Evolutionary conservation across 2,797 vertebrate species (phyloP).

Genomic region (Sebastolobus alascanus): DNA sequence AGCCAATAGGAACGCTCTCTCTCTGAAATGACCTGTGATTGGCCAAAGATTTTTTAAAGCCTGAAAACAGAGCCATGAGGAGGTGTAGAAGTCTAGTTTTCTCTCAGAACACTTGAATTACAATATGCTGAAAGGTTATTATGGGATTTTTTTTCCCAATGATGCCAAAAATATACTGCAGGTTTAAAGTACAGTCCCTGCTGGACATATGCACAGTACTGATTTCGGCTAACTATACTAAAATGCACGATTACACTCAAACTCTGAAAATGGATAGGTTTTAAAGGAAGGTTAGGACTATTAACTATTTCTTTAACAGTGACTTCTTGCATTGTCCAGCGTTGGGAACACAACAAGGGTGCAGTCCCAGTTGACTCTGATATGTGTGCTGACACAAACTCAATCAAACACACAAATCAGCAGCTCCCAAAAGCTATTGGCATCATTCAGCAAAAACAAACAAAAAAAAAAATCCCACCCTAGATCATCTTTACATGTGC

Average conservation of each 20-base stretch:
- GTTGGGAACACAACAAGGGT: background rate
- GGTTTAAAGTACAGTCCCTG: background rate
- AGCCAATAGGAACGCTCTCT: too few species aligned
- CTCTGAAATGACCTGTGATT: too few species aligned
- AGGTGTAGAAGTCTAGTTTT: too few species aligned
- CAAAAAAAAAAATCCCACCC: constrained; percentile 30
- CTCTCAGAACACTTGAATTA: too few species aligned
- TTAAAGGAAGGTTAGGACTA: too few species aligned
- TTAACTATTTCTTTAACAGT: background rate
- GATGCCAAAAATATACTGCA: too few species aligned
- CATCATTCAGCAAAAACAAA: constrained; percentile 35
- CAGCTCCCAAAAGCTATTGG: constrained; percentile 37
- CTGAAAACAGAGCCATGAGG: too few species aligned
- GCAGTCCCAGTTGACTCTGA: constrained; percentile 12
- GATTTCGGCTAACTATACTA: background rate
- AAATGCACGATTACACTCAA: background rate
- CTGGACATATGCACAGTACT: background rate
- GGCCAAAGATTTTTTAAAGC: too few species aligned
- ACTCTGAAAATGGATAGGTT: background rate
- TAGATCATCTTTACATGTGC: constrained; percentile 50
- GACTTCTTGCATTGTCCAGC: background rate
- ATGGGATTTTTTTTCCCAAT: too few species aligned
- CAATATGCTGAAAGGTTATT: too few species aligned
- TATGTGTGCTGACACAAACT: constrained; percentile 36
- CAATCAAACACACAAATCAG: constrained; percentile 36